Evolutionary conservation across 2,888 invertebrate genomes (phyloP).

Genomic region (Gymnocheta viridis): DNA sequence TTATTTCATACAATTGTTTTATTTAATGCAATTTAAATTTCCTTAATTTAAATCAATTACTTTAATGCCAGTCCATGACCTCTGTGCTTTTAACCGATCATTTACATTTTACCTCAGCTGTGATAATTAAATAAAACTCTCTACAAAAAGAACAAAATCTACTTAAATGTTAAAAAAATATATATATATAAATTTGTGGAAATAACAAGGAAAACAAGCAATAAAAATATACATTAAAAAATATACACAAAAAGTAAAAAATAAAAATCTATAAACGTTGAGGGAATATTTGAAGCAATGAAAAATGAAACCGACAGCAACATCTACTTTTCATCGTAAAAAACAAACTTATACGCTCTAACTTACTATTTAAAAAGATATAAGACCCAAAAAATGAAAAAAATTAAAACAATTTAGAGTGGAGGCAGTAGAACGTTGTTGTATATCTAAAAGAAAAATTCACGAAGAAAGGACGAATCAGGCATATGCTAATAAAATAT

Average conservation of each 20-base stretch:
- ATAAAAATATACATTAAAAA: neutral
- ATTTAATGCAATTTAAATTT: neutral
- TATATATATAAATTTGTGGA: neutral
- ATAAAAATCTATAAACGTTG: neutral
- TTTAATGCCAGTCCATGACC: neutral
- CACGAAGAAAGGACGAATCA: conserved; percentile 24
- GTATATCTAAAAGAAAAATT: neutral
- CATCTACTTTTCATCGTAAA: neutral
- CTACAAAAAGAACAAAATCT: neutral
- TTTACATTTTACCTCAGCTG: neutral
- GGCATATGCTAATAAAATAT: conserved; percentile 54
- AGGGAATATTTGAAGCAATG: neutral
- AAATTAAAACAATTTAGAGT: neutral
- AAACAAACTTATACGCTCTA: neutral
- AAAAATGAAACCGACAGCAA: neutral
- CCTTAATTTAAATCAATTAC: neutral
- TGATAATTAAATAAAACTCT: conserved; percentile 1
- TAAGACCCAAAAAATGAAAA: neutral
- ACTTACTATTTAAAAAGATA: neutral
- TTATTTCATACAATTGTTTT: neutral
- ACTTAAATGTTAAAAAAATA: conserved; percentile 3
- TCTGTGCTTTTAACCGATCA: neutral
- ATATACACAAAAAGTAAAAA: neutral
- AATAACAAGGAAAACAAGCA: neutral
- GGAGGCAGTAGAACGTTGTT: neutral